A percentile compares a stretch with the other conserved stretches of the same genome.
Conservation (phyloP, 2,888 invertebrate species). For the Microctonus hyperodae region DNA sequence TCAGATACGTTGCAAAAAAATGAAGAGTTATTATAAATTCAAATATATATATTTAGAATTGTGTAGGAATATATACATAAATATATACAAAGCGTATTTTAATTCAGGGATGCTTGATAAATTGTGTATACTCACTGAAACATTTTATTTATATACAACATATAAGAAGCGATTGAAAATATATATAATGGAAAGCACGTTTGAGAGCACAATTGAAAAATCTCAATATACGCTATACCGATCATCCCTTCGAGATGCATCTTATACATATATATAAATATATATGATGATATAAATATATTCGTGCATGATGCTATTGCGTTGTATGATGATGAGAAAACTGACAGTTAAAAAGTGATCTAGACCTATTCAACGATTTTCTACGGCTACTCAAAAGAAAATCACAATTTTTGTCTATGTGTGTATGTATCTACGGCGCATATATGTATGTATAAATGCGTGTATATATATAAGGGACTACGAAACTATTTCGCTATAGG, state of each 20-base stretch:
- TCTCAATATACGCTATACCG: too few species aligned
- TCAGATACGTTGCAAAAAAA: not conserved
- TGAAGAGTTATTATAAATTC: not conserved
- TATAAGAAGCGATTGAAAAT: too few species aligned
- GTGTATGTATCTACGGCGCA: too few species aligned
- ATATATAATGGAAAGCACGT: not conserved
- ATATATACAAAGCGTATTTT: too few species aligned
- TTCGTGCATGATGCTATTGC: not conserved
- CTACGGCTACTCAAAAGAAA: constrained; percentile 29
- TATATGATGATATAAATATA: too few species aligned
- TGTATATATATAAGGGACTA: constrained; percentile 12
- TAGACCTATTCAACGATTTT: constrained; percentile 13
- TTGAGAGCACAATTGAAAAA: not conserved
- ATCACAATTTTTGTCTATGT: constrained; percentile 40
- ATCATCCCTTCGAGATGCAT: too few species aligned
- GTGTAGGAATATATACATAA: too few species aligned
- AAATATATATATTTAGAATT: too few species aligned
- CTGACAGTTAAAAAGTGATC: constrained; percentile 9
- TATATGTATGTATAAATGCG: too few species aligned
- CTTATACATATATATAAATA: too few species aligned
- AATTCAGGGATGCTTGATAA: too few species aligned
- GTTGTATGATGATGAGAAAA: not conserved
- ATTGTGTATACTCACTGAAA: not conserved
- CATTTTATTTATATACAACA: too few species aligned
- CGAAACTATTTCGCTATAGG: constrained; percentile 20